Conservation (phyloP, 2,113 vertebrate species). For the Boleophthalmus pectinirostris region DNA sequence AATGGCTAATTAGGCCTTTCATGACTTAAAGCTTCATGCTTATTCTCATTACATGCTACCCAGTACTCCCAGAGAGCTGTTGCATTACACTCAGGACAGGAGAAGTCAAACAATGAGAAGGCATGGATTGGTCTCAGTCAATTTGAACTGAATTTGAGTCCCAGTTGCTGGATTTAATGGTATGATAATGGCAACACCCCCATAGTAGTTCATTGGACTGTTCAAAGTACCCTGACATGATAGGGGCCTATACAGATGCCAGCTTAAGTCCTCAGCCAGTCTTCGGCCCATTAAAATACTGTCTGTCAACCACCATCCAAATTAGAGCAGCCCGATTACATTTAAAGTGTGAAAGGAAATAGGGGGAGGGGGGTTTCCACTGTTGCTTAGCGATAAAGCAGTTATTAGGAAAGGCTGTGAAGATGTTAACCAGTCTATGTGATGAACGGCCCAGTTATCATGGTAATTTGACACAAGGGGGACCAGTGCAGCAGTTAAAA, state of each 20-base stretch:
- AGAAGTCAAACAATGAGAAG: slow-evolving; percentile 6
- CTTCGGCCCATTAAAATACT: slow-evolving; percentile 65
- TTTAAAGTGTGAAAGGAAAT: slow-evolving; percentile 26
- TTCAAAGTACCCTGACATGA: slow-evolving; percentile 40
- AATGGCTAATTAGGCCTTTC: slow-evolving; percentile 69
- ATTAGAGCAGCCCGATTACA: slow-evolving; percentile 48
- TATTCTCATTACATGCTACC: slow-evolving; percentile 60
- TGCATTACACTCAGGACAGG: slow-evolving; percentile 30
- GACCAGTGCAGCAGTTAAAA: slow-evolving; percentile 11
- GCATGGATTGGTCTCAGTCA: not conserved
- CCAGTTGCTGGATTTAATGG: slow-evolving; percentile 27
- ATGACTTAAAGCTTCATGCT: slow-evolving; percentile 50
- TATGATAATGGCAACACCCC: slow-evolving; percentile 28
- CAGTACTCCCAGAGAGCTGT: slow-evolving; percentile 52
- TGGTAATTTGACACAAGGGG: slow-evolving; percentile 47
- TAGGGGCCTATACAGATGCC: slow-evolving; percentile 44
- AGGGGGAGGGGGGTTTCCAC: slow-evolving; percentile 12
- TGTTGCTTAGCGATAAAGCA: slow-evolving; percentile 65
- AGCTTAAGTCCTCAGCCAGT: slow-evolving; percentile 52
- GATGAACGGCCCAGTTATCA: slow-evolving; percentile 57
- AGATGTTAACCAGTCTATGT: slow-evolving; percentile 54
- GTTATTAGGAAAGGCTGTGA: slow-evolving; percentile 54
- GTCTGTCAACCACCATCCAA: slow-evolving; percentile 64
- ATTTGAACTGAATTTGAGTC: slow-evolving; percentile 13
- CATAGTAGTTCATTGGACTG: slow-evolving; percentile 29